Evolutionary conservation across 2,888 invertebrate genomes (phyloP).

Genomic region (Capitulum mitella): DNA sequence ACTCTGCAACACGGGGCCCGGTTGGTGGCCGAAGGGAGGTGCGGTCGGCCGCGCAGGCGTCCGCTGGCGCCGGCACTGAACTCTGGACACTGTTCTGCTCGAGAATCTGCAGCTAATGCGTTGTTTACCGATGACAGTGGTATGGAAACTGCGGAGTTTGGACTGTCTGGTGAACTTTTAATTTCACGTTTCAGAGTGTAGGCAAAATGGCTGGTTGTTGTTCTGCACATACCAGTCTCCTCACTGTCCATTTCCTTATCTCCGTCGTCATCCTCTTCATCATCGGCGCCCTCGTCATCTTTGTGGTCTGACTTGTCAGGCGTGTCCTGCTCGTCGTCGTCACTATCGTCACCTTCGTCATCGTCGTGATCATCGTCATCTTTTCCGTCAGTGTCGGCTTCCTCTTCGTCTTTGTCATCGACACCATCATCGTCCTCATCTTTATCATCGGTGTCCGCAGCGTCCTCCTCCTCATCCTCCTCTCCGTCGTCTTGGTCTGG

Average conservation of each 20-base stretch:
- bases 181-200: no score
- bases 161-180: no score
- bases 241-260: slow-evolving; percentile 26
- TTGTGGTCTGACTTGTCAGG: slow-evolving; percentile 34
- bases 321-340: slow-evolving; percentile 45
- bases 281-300: slow-evolving; percentile 38
- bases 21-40: no score
- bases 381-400: slow-evolving; percentile 46
- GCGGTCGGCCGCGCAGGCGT: no score
- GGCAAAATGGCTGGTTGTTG: no score
- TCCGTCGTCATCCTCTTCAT: slow-evolving; percentile 27
- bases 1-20: not conserved
- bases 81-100: no score
- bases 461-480: slow-evolving; percentile 30
- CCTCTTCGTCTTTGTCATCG: slow-evolving; percentile 30
- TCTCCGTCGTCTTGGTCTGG: no score
- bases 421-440: slow-evolving; percentile 36
- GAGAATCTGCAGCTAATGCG: no score
- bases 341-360: slow-evolving; percentile 39
- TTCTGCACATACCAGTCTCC: slow-evolving; percentile 23
- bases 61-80: not conserved
- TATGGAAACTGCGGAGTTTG: no score
- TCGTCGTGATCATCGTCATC: slow-evolving; percentile 38
- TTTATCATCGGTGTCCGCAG: slow-evolving; percentile 29
- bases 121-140: no score